These are phyloP conservation scores for Calliopum simillimum DNA, from an alignment of 2,888 invertebrate genomes.

Conservation along the genomic window DNA sequence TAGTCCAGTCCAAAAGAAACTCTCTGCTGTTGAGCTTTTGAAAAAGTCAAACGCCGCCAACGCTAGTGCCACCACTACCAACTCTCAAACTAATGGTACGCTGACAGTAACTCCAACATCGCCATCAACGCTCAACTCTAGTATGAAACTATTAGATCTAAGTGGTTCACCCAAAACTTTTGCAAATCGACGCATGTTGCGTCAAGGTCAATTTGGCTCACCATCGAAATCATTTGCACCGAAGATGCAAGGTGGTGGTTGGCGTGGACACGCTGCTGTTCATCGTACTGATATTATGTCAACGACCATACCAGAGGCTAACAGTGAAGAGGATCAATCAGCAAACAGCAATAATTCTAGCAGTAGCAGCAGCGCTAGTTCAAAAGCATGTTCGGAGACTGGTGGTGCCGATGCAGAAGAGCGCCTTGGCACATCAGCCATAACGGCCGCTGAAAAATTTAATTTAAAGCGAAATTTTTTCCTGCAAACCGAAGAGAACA, in stretches of 20 bases:
- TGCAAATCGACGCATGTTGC: conserved; percentile 73
- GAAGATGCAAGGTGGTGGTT: conserved; percentile 70
- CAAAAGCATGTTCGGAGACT: background rate
- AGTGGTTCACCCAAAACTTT: conserved; percentile 80
- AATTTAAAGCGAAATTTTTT: conserved; percentile 66
- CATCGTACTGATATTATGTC: conserved; percentile 83
- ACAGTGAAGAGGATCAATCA: conserved; percentile 80
- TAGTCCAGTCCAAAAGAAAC: conserved; percentile 70
- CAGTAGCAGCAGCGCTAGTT: background rate
- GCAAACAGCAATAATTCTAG: conserved; percentile 38
- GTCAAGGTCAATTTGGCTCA: conserved; percentile 69
- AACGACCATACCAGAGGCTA: conserved; percentile 86
- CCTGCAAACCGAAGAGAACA: conserved; percentile 66
- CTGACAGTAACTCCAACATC: conserved; percentile 42
- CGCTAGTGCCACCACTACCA: background rate
- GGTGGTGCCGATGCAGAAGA: background rate
- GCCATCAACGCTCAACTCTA: conserved; percentile 60
- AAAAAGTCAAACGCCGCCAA: conserved; percentile 68
- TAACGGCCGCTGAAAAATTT: conserved; percentile 46
- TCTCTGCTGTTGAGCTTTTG: conserved; percentile 84
- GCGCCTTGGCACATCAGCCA: background rate
- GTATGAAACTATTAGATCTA: conserved; percentile 76
- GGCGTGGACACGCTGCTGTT: conserved; percentile 48
- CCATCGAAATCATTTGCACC: conserved; percentile 70
- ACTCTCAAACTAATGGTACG: conserved; percentile 8